Conservation (phyloP, 2,113 vertebrate species). For the Petrocephalus zakoni region DNA sequence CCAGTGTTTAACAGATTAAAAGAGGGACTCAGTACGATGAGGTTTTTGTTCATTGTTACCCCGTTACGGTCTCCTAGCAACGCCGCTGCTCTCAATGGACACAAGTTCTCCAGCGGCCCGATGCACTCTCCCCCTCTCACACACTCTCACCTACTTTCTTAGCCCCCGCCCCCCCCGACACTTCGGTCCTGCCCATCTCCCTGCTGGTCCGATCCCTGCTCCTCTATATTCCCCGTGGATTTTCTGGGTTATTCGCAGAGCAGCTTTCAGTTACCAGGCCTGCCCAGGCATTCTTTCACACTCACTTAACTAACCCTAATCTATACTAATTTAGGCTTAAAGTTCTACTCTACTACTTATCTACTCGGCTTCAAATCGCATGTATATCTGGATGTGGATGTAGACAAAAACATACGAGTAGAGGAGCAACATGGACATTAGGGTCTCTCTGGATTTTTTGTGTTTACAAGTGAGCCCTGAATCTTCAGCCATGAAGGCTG, state of each 20-base stretch:
- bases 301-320: neutral
- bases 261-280: neutral
- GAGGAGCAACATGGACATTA: neutral
- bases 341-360: neutral
- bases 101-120: neutral
- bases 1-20: slow-evolving; percentile 21
- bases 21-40: neutral
- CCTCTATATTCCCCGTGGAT: neutral
- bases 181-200: neutral
- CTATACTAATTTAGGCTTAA: neutral
- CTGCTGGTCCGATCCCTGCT: neutral
- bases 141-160: neutral
- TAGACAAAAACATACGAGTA: neutral
- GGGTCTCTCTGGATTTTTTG: neutral
- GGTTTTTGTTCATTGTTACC: slow-evolving; percentile 30
- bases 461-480: neutral
- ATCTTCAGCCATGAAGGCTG: neutral
- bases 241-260: neutral
- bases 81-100: slow-evolving; percentile 16
- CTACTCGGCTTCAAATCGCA: neutral
- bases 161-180: neutral
- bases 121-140: neutral
- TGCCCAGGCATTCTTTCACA: neutral
- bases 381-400: neutral
- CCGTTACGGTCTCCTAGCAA: slow-evolving; percentile 27